A percentile compares a stretch with the other conserved stretches of the same genome.
These are phyloP conservation scores for Natrix natrix DNA, from an alignment of 2,797 vertebrate genomes.

Conservation along the genomic window DNA sequence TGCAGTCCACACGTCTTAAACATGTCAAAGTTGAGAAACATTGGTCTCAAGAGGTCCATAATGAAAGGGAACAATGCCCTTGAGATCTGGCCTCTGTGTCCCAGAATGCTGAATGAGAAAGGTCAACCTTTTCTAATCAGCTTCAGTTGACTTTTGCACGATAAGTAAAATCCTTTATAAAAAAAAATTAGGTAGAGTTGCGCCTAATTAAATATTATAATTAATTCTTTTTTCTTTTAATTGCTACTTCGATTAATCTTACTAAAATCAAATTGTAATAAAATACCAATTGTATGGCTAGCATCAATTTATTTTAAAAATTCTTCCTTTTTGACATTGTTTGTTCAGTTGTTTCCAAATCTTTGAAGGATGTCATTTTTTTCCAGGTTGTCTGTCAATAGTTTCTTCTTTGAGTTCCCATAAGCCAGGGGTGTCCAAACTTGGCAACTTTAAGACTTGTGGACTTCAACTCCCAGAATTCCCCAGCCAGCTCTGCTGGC, in stretches of 20 bases:
- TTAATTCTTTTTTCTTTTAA: background rate
- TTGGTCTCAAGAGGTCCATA: background rate
- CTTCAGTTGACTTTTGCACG: background rate
- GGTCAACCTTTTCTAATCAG: background rate
- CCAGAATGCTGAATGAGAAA: background rate
- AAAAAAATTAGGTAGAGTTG: background rate
- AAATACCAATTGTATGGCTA: background rate
- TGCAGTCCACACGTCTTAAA: background rate
- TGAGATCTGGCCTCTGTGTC: background rate
- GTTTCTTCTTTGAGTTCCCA: background rate
- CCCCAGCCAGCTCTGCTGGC: too few species aligned
- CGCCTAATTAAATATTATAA: background rate
- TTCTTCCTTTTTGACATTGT: background rate
- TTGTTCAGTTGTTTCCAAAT: background rate
- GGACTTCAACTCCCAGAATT: too few species aligned
- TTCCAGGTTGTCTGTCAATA: background rate
- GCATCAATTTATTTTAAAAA: background rate
- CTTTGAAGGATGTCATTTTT: background rate
- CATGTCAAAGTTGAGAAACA: background rate
- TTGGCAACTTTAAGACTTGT: too few species aligned
- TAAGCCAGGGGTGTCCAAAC: background rate
- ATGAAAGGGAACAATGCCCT: background rate
- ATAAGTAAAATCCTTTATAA: background rate
- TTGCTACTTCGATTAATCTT: background rate
- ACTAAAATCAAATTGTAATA: background rate